Evolutionary conservation across 2,888 invertebrate genomes (phyloP), one percentile per base, ranked within the genome.

Genomic region (Petrophora chlorosata): DNA sequence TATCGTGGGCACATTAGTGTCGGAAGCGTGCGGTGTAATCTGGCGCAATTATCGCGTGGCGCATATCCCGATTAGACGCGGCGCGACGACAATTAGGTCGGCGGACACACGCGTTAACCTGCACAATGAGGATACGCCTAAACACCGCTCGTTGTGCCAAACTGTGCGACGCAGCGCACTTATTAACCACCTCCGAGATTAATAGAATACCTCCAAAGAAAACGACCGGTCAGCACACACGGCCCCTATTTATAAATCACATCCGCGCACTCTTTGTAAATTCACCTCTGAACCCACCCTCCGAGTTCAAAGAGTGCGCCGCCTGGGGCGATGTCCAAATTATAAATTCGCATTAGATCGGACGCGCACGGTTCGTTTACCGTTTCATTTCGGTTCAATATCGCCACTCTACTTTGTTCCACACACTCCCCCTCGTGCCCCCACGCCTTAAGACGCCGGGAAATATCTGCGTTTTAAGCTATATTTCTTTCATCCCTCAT

Each of bases 401-500:
- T 89, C 88, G 88, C 88, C 88, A 83, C 88, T 87, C 89, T 82
- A 89, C 89, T 89, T 88, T 88, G 89, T 88, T 90, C 90, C 90
- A 89, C 89, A 89, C 86, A 89, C 88, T 83, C 85, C 83, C 83
- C 70, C 74, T 67, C 63, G 65, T 67, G 72, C 76, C 73, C 75
- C 78, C 72, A 74, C 79, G 80, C 83, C 88, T 90, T 85, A 90
- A 89, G 89, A 89, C 86, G 89, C 85, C 89, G 87, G 86, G 87
- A 89, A 90, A 89, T 90, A 90, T 91, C 90, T 90, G 90, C 90
- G 91, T 91, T 90, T 91, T 91, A 91, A 90, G 91, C 90, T 91
- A 91, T 91, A 91, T 91, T 91, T 91, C 91, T 91, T 91, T 91
- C 91, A 91, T 91, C 91, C 91, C 91, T 91, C 91, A 91, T 91